Evolutionary conservation across 1,140 invertebrate genomes (phyloP), one percentile per base, ranked within the genome.

Genomic region (Tribolium madens): DNA sequence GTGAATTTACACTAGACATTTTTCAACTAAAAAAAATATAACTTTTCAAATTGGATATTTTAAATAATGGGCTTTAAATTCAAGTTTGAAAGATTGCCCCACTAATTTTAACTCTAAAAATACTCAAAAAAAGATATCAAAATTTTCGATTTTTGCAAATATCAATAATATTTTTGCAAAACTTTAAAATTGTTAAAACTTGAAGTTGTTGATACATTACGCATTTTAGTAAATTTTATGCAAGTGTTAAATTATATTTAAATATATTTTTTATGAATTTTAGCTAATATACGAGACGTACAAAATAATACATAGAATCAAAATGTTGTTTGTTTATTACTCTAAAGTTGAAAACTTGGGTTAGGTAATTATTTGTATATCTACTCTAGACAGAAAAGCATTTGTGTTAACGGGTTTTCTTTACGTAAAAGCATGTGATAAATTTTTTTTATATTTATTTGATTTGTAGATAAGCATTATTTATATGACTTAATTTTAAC

Each of bases 361-460:
- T 26, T 26, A 26, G 36, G 1, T 42, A 42, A 42, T 42, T 42
- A 42, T 9, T n/a, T 42, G 36, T 42, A 42, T 9, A n/a, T 42
- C n/a, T n/a, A n/a, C n/a, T 9, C 36, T 42, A 42, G n/a, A 42
- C n/a, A 42, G 6, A 31, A 42, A 50, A 14, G 57, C 57, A 64
- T 64, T 64, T 64, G 31, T 13, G 33, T 64, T 33, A 14, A 64
- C 57, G 57, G 57, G 57, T 64, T 64, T 12, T 64, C 12, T 64
- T 33, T 31, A 33, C 10, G 57, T 64, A 64, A 64, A 64, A 64
- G 12, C 26, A 64, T 64, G 57, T 64, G 57, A 64, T 64, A 64
- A 31, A n/a, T 60, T 64, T 64, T 64, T 12, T 64, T 2, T 64
- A 33, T 64, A 33, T 64, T 64, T 64, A 21, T 57, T 57, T 17